Base-by-base conservation (phyloP, 2,797 vertebrate species). In the Morus bassanus region DNA sequence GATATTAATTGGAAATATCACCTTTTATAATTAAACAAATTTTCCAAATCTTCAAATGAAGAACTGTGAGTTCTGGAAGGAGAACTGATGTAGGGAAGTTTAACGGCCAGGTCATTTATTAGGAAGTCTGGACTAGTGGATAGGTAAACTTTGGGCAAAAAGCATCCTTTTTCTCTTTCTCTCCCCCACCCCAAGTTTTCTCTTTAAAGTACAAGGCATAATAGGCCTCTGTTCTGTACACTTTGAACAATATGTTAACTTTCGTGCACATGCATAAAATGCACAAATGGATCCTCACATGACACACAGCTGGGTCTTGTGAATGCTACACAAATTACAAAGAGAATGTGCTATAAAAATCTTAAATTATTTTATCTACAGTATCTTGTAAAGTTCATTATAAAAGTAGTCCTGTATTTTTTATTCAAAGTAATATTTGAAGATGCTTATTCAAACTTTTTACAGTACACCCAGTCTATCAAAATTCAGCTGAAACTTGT, bases 161-260 rank as follows among this genome's bases (percentile, higher is more conserved):
- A 54, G 0, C 8, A 51, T 11, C 11, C 18, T 57, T 81, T 27
- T 19, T 51, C 25, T 65, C 8, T 59, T 18, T 45, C 23, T 57
- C 24, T 12, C 21, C 33, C 3, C 9, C 11, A 11, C 9, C 0
- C 0, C 4, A 45, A 33, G 33, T 16, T 70, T 64, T 84, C 73
- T 24, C 3, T 78, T 56, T 91, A 53, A 50, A 48, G 24, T 86
- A 53, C 10, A 54, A 50, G 25, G 8, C 22, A 33, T 41, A 83
- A 56, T 7, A 92, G 22, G 9, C 3, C 8, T 75, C 18, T 76
- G 12, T 78, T 74, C 51, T 45, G 4, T 64, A 28, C 5, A 18
- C 23, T 56, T 48, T 59, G 48, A 75, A 39, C 19, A 50, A 13
- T 25, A 60, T 11, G 2, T 3, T 64, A 78, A 65, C 15, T 59